Conservation (phyloP, 2,888 invertebrate genomes). For the Protodeltote pygarga region DNA sequence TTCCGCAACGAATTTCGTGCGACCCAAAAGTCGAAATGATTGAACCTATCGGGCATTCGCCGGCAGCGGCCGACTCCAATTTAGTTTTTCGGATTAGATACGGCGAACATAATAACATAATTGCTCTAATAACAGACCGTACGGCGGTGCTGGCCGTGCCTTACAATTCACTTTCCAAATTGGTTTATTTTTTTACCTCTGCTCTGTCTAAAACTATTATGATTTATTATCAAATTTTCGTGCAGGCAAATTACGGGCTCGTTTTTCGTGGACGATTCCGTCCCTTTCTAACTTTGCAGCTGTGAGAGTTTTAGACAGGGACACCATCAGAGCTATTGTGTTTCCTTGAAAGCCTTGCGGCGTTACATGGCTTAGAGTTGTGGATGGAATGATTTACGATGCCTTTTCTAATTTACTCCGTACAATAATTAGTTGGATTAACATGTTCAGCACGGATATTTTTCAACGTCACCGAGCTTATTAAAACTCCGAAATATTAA, state of each 20-base stretch:
- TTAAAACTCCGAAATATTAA: constrained; percentile 66
- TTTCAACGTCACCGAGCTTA: constrained; percentile 69
- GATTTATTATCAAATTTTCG: constrained; percentile 87
- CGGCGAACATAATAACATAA: constrained; percentile 87
- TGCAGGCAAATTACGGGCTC: constrained; percentile 84
- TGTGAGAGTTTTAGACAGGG: constrained; percentile 64
- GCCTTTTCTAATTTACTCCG: constrained; percentile 80
- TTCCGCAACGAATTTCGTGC: constrained; percentile 87
- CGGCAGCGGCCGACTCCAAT: constrained; percentile 86
- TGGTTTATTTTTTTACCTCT: constrained; percentile 84
- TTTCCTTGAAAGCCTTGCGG: constrained; percentile 76
- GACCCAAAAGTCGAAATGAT: constrained; percentile 84
- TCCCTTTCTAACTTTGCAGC: constrained; percentile 68
- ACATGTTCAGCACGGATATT: constrained; percentile 74
- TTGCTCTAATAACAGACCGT: constrained; percentile 85
- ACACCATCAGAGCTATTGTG: constrained; percentile 68
- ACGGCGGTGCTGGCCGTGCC: constrained; percentile 79
- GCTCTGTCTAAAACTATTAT: constrained; percentile 86
- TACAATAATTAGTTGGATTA: constrained; percentile 81
- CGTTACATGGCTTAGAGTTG: constrained; percentile 68
- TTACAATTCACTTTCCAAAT: constrained; percentile 87
- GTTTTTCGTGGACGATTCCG: constrained; percentile 72
- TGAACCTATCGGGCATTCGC: constrained; percentile 84
- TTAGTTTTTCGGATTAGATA: constrained; percentile 87
- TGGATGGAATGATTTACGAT: constrained; percentile 79